phyloP scores from a whole-genome alignment of 2,888 invertebrate species.

The Sphinx pinastri region DNA sequence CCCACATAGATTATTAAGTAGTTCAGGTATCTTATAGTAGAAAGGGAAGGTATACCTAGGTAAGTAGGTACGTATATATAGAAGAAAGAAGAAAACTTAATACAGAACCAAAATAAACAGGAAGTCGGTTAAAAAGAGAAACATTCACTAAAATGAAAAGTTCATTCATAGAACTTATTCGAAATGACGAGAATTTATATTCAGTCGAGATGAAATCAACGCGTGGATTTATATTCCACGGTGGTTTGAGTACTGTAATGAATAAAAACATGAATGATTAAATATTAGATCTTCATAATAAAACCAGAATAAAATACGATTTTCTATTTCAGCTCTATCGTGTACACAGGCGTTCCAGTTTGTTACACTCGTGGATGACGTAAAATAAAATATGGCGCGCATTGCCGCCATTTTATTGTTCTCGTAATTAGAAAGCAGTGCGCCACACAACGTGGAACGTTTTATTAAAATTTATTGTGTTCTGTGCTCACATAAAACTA shows the following conservation, averaged over 20 bases:
- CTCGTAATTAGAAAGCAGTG: conserved; percentile 51
- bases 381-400: conserved; percentile 39
- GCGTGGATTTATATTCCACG: background rate
- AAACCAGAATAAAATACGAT: conserved; percentile 36
- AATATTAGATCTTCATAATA: conserved; percentile 26
- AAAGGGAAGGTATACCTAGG: no score
- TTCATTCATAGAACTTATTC: no score
- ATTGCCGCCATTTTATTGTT: conserved; percentile 46
- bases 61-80: no score
- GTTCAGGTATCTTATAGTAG: background rate
- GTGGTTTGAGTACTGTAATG: background rate
- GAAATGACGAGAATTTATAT: background rate
- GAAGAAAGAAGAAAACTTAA: no score
- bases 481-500: conserved; percentile 23
- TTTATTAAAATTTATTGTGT: conserved; percentile 38
- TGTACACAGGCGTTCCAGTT: conserved; percentile 39
- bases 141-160: background rate
- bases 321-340: conserved; percentile 43
- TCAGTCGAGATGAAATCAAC: background rate
- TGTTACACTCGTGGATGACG: conserved; percentile 34
- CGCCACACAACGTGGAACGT: conserved; percentile 39
- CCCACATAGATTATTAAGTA: background rate
- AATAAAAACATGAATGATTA: background rate
- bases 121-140: no score
- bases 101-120: background rate